Base-by-base conservation (phyloP, 2,888 invertebrate species). In the Plagodis pulveraria region DNA sequence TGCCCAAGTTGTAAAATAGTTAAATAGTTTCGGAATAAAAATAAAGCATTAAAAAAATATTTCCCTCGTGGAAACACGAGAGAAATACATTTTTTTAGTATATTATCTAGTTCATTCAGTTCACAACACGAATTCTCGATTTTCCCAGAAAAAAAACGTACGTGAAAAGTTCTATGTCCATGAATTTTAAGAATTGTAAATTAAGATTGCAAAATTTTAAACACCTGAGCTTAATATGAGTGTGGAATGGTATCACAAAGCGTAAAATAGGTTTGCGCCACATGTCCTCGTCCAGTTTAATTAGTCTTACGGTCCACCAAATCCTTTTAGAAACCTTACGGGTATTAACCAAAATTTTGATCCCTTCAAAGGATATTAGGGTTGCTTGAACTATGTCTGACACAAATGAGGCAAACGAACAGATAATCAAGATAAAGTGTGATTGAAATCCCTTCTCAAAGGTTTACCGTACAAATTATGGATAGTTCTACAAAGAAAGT, bases 381-480 rank as follows among this genome's bases (percentile, higher is more conserved):
- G 50, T 34, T 35, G 43, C 5, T 50, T 40, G 41, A 50, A 41
- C 49, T 10, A 50, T 6, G 35, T 32, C 32, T 32, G 49, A 50
- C 41, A 32, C n/a, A 43, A 42, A 50, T 50, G 34, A 50, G 43
- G 40, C 47, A 47, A 47, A 50, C 50, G 33, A 35, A 50, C 42
- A 43, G 50, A 50, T 50, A 12, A 50, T 43, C 50, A 50, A 50
- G 50, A 50, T 43, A 43, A 12, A 43, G 49, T 50, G 22, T 32
- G 9, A 50, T 50, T 12, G 12, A 50, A 42, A 50, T 43, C 50
- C 43, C 9, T 43, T 9, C 40, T 9, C 38, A 50, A 12, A 32
- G 50, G 35, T 22, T 22, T 22, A 4, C 22, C 22, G 22, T 22
- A 22, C 22, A 22, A 22, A 22, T 22, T 1, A 22, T 22, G 22